Evolutionary conservation across 2,797 vertebrate species (phyloP), one percentile per base, ranked within the genome.

Genomic region (Aulostomus chinensis): DNA sequence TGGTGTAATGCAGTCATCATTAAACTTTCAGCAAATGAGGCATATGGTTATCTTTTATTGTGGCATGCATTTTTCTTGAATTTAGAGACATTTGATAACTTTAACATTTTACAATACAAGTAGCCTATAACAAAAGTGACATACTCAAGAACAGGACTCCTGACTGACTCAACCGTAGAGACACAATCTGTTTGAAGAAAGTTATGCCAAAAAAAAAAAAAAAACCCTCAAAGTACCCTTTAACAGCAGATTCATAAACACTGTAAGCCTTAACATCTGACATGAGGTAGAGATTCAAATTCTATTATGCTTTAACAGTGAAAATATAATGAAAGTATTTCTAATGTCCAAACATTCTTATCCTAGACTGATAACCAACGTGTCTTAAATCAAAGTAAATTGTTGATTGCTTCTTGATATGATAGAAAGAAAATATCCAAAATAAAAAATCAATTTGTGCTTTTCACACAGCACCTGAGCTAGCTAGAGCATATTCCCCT

Each of bases 241-340:
- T 20, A 12, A n/a, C n/a, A n/a, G n/a, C n/a, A 20, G 39, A 25
- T 42, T 42, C 31, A 43, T 39, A 43, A 43, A 35, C 51, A 21
- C 51, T 54, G 50, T n/a, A n/a, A 41, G 5, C 34, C 25, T 41
- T 33, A 53, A 53, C 50, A 53, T 16, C 50, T 17, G 37, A 41
- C 20, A 52, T 33, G 37, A 41, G 28, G 9, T 24, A 22, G 5
- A 25, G 29, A 2, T 14, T 40, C 28, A n/a, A 2, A 32, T 39
- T 38, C 4, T 14, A 14, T 46, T 46, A 32, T 20, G 2, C 29
- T 20, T 47, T 47, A 9, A 22, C 48, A 30, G 36, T 35, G 14
- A 48, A 35, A 36, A 36, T 26, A n/a, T 9, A 35, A 47, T 20
- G 1, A 46, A 9, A 16, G 7, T 22, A 29, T 30, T 29, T 31